Conservation (phyloP, 2,888 invertebrate species). For the Himalopsyche tibetana region DNA sequence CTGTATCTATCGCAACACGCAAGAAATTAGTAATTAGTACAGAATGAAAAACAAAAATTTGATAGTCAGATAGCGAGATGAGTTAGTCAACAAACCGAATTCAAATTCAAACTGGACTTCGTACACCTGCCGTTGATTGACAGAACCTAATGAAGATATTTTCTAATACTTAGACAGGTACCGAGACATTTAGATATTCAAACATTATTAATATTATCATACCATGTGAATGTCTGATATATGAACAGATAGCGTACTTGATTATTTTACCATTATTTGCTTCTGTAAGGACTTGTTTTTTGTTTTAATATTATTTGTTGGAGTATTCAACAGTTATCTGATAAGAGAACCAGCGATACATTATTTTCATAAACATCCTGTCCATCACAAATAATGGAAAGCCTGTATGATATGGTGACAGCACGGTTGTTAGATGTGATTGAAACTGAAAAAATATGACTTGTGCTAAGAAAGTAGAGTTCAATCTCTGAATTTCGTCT, state of each 20-base stretch:
- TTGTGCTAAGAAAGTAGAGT: no score
- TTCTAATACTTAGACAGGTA: constrained; percentile 8
- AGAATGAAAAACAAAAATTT: constrained; percentile 27
- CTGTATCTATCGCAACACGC: neutral
- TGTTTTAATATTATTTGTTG: neutral
- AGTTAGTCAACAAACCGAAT: neutral
- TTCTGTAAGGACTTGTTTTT: neutral
- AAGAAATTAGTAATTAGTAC: constrained; percentile 1
- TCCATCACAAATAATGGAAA: no score
- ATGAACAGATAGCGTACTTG: constrained; percentile 9
- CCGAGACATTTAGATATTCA: constrained; percentile 16
- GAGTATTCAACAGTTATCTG: no score
- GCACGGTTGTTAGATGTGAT: no score
- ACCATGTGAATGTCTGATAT: neutral
- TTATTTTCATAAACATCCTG: no score
- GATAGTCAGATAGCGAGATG: constrained; percentile 15
- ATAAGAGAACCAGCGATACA: no score
- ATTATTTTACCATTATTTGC: constrained; percentile 27
- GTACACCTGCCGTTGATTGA: constrained; percentile 24
- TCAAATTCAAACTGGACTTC: neutral
- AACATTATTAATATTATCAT: constrained; percentile 16
- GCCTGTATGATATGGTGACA: no score
- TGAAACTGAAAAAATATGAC: no score
- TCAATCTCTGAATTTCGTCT: no score
- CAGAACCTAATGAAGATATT: constrained; percentile 31